These are phyloP conservation scores for Pristionchus japonicus DNA, from an alignment of 2,888 invertebrate genomes.

Conservation along the genomic window DNA sequence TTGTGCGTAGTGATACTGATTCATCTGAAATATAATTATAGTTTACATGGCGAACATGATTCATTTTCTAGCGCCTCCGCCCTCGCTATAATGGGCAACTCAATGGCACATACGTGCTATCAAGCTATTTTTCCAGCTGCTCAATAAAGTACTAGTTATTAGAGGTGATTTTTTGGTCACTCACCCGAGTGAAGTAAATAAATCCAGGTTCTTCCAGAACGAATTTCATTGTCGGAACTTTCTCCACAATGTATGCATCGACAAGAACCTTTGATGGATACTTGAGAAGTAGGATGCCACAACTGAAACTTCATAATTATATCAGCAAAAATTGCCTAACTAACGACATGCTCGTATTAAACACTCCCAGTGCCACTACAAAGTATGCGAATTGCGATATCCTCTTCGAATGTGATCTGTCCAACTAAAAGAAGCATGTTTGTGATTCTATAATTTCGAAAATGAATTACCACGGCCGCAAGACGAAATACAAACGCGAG, in stretches of 20 bases:
- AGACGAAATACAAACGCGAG: not conserved
- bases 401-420: not conserved
- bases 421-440: not conserved
- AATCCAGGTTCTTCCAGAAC: not conserved
- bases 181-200: not conserved
- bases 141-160: no score
- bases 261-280: not conserved
- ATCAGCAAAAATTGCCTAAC: not conserved
- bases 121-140: no score
- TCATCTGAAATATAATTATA: not conserved
- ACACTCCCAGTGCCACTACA: not conserved
- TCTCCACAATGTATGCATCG: not conserved
- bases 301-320: not conserved
- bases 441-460: no score
- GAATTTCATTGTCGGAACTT: not conserved
- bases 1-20: not conserved
- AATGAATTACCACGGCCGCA: not conserved
- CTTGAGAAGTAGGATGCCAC: not conserved
- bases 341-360: constrained; percentile 5
- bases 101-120: not conserved
- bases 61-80: not conserved
- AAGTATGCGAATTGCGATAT: not conserved
- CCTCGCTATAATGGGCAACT: not conserved
- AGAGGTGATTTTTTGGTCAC: no score
- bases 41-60: not conserved